Percentiles rank a stretch among this genome's conserved stretches.
Conservation (phyloP, 2,888 invertebrate species). For the Panopea generosa region DNA sequence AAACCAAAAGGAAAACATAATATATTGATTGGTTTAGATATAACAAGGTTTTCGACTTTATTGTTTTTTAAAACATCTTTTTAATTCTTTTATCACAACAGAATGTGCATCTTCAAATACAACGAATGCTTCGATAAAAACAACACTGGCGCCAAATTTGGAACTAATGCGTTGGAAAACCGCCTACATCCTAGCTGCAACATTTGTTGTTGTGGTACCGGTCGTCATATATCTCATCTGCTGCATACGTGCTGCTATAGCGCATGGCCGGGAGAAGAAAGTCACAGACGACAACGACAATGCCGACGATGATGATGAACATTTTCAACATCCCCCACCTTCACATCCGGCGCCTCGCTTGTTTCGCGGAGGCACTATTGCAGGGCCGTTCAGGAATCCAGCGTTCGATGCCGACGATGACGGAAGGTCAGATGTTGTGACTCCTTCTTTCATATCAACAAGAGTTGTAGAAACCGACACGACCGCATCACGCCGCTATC, state of each 20-base stretch:
- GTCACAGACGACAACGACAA: slow-evolving; percentile 14
- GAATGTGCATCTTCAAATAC: too few species aligned
- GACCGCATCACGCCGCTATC: not conserved
- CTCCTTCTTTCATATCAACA: slow-evolving; percentile 34
- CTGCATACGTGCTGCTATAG: not conserved
- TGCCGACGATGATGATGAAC: not conserved
- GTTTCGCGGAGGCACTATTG: slow-evolving; percentile 24
- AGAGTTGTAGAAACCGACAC: slow-evolving; percentile 10
- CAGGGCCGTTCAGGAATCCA: slow-evolving; percentile 34
- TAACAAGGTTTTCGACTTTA: too few species aligned
- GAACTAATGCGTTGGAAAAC: not conserved
- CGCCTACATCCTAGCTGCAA: slow-evolving; percentile 12
- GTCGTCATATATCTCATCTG: not conserved
- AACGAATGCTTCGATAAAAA: not conserved
- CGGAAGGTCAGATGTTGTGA: slow-evolving; percentile 21
- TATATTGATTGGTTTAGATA: too few species aligned
- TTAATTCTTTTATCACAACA: too few species aligned
- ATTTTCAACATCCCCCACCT: slow-evolving; percentile 23
- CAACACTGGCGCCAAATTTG: slow-evolving; percentile 14
- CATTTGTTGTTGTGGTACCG: slow-evolving; percentile 18
- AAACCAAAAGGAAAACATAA: too few species aligned
- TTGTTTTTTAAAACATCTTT: too few species aligned
- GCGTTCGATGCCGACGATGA: slow-evolving; percentile 16
- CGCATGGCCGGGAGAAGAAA: slow-evolving; percentile 27
- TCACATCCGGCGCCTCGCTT: slow-evolving; percentile 18